Conservation (phyloP, 2,113 vertebrate genomes). For the Telmatochromis sp. region DNA sequence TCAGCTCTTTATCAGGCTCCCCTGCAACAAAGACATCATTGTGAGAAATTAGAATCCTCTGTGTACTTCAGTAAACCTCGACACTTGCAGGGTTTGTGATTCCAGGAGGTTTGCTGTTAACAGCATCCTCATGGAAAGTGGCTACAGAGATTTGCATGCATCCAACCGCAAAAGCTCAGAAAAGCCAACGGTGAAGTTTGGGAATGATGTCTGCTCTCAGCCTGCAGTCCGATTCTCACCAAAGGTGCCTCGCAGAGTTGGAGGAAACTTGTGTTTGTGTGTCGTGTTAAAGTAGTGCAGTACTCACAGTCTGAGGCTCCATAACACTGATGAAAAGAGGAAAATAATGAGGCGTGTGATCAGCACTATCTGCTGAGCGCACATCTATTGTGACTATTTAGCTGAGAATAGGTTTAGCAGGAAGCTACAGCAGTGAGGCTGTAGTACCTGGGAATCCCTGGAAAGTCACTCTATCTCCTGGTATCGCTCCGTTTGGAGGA, state of each 20-base stretch:
- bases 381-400: background rate
- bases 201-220: background rate
- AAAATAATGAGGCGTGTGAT: background rate
- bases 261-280: background rate
- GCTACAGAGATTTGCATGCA: background rate
- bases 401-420: background rate
- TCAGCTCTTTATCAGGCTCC: constrained; percentile 87
- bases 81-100: background rate
- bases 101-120: background rate
- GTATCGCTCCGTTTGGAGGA: constrained; percentile 78
- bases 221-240: background rate
- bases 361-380: background rate
- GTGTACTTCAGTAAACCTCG: background rate
- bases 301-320: background rate
- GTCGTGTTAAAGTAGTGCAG: background rate
- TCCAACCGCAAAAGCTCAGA: background rate
- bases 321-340: background rate
- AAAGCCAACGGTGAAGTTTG: background rate
- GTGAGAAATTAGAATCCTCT: background rate
- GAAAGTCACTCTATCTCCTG: constrained; percentile 84
- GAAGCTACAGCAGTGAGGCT: background rate
- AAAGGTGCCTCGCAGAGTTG: background rate
- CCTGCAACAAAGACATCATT: constrained; percentile 58
- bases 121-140: background rate
- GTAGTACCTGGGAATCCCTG: constrained; percentile 80